Conservation (phyloP, 2,113 vertebrate species). For the Oxyruncus cristatus region DNA sequence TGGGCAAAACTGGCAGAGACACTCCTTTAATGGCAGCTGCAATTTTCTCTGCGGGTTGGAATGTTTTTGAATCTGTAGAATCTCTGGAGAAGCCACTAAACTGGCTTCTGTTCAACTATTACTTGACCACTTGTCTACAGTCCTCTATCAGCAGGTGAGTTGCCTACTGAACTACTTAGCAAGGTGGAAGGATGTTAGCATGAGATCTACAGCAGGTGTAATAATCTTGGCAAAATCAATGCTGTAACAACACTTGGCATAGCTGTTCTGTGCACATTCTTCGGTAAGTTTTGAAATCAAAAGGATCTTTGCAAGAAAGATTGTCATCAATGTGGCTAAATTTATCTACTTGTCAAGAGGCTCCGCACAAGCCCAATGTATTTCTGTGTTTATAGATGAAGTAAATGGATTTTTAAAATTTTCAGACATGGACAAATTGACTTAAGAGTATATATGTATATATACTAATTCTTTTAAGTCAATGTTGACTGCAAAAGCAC, state of each 20-base stretch:
- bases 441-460: background rate
- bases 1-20: constrained; percentile 87
- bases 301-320: background rate
- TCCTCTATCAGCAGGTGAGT: constrained; percentile 94
- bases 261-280: background rate
- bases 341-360: background rate
- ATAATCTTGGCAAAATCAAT: background rate
- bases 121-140: constrained; percentile 96
- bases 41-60: constrained; percentile 96
- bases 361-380: background rate
- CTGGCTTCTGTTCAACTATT: constrained; percentile 98
- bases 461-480: background rate
- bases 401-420: background rate
- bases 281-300: background rate
- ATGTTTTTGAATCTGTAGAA: constrained; percentile 92
- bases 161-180: background rate
- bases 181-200: constrained; percentile 13
- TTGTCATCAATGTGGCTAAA: background rate
- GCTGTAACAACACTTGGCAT: background rate
- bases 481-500: background rate
- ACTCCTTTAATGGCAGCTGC: constrained; percentile 92
- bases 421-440: background rate
- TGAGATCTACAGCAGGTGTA: background rate
- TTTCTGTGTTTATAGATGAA: background rate
- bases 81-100: constrained; percentile 95